Conservation (phyloP, 2,113 vertebrate species). For the Otus sunia region DNA sequence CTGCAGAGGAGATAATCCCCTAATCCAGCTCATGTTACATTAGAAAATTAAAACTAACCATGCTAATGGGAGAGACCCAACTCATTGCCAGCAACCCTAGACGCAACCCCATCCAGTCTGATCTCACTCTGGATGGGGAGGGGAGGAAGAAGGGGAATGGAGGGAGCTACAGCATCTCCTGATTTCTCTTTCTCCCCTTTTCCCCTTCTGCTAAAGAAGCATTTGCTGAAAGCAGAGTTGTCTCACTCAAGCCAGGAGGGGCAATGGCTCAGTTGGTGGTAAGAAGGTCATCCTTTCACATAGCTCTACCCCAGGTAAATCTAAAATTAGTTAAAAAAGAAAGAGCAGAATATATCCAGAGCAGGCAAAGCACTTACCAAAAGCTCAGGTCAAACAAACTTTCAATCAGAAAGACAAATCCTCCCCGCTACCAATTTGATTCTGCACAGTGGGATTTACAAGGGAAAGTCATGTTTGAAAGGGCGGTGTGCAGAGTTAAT, state of each 20-base stretch:
- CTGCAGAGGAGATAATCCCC: conserved; percentile 41
- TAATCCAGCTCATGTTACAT: conserved; percentile 53
- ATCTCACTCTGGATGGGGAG: background rate
- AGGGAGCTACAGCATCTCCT: background rate
- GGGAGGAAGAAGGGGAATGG: background rate
- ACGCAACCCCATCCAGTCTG: background rate
- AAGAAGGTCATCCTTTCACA: conserved; percentile 47
- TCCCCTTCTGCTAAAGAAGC: background rate
- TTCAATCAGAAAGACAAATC: conserved; percentile 61
- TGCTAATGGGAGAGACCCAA: background rate
- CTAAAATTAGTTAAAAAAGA: conserved; percentile 46
- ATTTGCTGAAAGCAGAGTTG: background rate
- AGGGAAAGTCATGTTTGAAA: conserved; percentile 39
- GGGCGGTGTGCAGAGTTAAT: conserved; percentile 43
- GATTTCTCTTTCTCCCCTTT: background rate
- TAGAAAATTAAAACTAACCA: conserved; percentile 63
- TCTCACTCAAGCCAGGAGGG: background rate
- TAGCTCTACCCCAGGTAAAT: conserved; percentile 3
- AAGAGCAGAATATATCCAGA: background rate
- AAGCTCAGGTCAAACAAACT: conserved; percentile 49
- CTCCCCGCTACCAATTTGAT: background rate
- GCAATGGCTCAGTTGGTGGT: conserved; percentile 20
- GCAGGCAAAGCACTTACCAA: conserved; percentile 19
- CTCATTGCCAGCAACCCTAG: background rate
- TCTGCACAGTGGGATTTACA: conserved; percentile 52